phyloP scores from a whole-genome alignment of 2,113 vertebrate genomes.

The Cebidichthys violaceus region DNA sequence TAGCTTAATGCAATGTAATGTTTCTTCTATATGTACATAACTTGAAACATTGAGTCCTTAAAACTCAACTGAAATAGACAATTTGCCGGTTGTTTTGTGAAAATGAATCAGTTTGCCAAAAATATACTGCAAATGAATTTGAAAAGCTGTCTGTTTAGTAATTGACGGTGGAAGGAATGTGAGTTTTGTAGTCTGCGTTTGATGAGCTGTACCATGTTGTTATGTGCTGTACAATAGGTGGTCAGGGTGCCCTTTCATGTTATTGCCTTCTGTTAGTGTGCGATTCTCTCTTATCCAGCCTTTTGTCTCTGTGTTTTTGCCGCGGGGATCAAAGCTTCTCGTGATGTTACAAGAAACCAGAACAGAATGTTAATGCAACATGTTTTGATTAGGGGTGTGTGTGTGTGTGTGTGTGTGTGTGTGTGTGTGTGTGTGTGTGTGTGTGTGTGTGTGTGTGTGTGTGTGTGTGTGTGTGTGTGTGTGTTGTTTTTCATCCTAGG shows the following conservation, averaged over 20 bases:
- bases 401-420: constrained; percentile 16
- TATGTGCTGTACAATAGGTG: constrained; percentile 49
- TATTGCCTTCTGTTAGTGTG: constrained; percentile 53
- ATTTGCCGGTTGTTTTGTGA: not conserved
- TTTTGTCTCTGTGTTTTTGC: constrained; percentile 75
- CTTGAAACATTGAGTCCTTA: constrained; percentile 1
- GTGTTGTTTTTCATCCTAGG: constrained; percentile 77
- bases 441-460: constrained; percentile 2
- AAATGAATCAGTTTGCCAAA: not conserved
- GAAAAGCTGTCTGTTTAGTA: constrained; percentile 7
- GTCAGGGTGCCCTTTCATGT: constrained; percentile 67
- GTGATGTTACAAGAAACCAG: constrained; percentile 74
- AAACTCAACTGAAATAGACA: not conserved
- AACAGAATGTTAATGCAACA: constrained; percentile 73
- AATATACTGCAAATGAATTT: not conserved
- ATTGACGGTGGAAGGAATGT: constrained; percentile 5
- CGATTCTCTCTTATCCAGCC: constrained; percentile 60
- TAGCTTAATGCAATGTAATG: not conserved
- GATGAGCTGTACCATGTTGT: constrained; percentile 41
- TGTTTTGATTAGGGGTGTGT: constrained; percentile 66
- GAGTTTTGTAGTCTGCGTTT: constrained; percentile 7
- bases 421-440: constrained; percentile 22
- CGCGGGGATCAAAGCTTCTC: constrained; percentile 76
- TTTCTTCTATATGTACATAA: constrained; percentile 10
- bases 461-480: constrained; percentile 11